Base-by-base conservation (phyloP, 1,140 invertebrate species). In the Hycleus cichorii region DNA sequence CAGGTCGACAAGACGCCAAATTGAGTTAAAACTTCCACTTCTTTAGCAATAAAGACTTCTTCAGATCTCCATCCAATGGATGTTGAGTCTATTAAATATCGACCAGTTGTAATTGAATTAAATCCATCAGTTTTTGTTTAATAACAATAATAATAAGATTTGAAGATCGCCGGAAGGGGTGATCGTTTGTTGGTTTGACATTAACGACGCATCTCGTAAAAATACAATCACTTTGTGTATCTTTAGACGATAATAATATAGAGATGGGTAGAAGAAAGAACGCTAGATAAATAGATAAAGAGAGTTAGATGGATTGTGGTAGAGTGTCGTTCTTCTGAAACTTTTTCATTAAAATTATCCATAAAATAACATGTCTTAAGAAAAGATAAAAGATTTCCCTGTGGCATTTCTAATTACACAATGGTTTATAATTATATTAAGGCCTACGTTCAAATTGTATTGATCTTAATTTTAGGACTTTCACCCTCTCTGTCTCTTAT, bases 401-500 rank as follows among this genome's bases (percentile, higher is more conserved):
- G 55, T 53, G 51, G 51, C 51, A 53, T 58, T 64, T 62, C 59
- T 67, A 67, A 67, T 65, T 67, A 65, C 61, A 60, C 65, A 67
- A 65, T 64, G 65, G 63, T 62, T 65, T 62, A 63, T 67, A 67
- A 67, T 67, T 67, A 61, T 61, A 65, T 67, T 67, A 67, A 50
- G 49, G 51, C 58, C 56, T 58, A 58, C 32, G 4, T 63, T 64
- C 61, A 65, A 65, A 63, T 56, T 59, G 56, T 60, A 64, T 67
- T 61, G 65, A 67, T 67, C 63, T 59, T 47, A 32, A 5, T 32
- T 18, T 18, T 7, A 57, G 50, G 64, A 66, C 60, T 64, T 67
- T 67, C 59, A 67, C 58, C 63, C 59, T 56, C 32, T 32, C 18
- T 32, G 7, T 32, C 4, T 32, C 4, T 32, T 32, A 32, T 47